phyloP scores from a whole-genome alignment of 2,797 vertebrate genomes.

The Acanthopagrus latus region DNA sequence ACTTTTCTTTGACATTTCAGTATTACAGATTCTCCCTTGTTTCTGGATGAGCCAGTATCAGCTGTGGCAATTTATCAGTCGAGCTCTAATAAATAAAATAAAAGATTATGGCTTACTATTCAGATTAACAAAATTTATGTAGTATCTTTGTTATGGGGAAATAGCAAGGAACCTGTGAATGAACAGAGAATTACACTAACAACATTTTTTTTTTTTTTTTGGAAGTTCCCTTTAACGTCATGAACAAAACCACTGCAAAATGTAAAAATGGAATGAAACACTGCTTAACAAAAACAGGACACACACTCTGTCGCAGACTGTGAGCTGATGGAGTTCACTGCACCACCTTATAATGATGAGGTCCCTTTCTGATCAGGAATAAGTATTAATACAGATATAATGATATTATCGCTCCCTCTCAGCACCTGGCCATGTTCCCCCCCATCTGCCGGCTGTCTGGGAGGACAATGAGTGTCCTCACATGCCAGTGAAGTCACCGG shows the following conservation, averaged over 20 bases:
- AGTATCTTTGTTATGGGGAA: neutral
- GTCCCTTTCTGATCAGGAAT: slow-evolving; percentile 27
- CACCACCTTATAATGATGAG: neutral
- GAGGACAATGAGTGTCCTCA: slow-evolving; percentile 61
- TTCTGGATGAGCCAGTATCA: neutral
- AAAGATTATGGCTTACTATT: neutral
- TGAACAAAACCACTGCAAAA: neutral
- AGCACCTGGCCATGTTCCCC: slow-evolving; percentile 50
- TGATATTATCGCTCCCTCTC: slow-evolving; percentile 42
- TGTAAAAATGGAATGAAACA: neutral
- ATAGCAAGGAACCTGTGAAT: neutral
- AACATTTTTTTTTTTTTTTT: too few species aligned
- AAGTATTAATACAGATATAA: slow-evolving; percentile 28
- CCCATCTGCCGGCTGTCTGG: slow-evolving; percentile 65
- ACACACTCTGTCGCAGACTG: neutral
- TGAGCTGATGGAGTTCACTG: neutral
- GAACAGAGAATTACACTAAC: neutral
- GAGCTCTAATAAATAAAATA: neutral
- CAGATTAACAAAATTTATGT: neutral
- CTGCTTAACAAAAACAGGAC: neutral
- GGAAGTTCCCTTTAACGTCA: too few species aligned
- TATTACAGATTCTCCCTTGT: too few species aligned
- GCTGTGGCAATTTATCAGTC: neutral
- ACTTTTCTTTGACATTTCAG: too few species aligned
- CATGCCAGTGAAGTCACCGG: slow-evolving; percentile 37